Evolutionary conservation across 2,888 invertebrate genomes (phyloP).

Genomic region (Myopa tessellatipennis): DNA sequence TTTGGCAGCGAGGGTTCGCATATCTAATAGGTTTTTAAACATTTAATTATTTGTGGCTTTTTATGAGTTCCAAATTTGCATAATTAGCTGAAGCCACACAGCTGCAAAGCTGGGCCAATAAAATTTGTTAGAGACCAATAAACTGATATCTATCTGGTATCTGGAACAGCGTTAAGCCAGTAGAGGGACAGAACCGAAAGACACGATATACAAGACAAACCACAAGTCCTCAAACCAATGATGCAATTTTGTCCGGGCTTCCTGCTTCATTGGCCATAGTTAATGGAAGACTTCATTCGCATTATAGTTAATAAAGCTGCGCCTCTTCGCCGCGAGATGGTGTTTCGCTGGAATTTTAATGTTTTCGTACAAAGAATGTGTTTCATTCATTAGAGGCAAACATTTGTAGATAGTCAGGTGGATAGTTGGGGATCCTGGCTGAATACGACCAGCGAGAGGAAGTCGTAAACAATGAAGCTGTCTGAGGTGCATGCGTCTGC

Average conservation of each 20-base stretch:
- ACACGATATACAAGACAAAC: neutral
- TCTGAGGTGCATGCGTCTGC: constrained; percentile 21
- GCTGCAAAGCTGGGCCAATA: neutral
- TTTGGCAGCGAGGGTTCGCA: constrained; percentile 28
- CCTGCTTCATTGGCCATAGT: neutral
- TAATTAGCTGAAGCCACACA: constrained; percentile 10
- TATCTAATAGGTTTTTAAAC: constrained; percentile 22
- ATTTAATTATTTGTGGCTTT: constrained; percentile 6
- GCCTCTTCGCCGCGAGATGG: neutral
- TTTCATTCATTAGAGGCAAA: neutral
- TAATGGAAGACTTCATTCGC: neutral
- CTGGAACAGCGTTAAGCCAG: neutral
- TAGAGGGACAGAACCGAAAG: neutral
- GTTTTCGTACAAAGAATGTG: neutral
- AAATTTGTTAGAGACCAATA: constrained; percentile 13
- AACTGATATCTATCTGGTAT: constrained; percentile 4
- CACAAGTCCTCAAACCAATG: no score
- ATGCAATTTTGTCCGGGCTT: no score
- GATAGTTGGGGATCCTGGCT: neutral
- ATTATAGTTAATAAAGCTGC: constrained; percentile 2
- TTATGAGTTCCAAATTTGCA: constrained; percentile 16
- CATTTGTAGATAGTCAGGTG: neutral
- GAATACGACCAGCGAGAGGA: constrained; percentile 9
- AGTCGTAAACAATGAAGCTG: constrained; percentile 32
- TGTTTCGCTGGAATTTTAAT: neutral